Evolutionary conservation across 2,113 vertebrate genomes (phyloP), one percentile per base, ranked within the genome.

Genomic region (Holacanthus passer): DNA sequence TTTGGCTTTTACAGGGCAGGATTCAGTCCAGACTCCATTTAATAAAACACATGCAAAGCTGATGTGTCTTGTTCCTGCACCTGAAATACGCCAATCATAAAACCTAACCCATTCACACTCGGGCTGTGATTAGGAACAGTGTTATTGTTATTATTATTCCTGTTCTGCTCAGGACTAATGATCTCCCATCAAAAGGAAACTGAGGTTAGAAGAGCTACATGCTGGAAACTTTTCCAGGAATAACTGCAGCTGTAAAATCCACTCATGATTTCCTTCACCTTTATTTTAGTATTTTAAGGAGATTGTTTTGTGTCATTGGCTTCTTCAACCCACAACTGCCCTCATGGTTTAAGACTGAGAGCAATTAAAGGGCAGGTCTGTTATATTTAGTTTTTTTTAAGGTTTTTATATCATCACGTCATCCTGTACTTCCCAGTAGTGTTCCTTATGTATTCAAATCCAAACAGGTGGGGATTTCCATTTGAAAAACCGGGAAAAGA

Each of bases 1-100:
- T 91, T 88, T 91, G 68, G 74, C 68, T 82, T 92, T 93, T 87
- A 91, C 78, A 24, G 77, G 74, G 76, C 90, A 85, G 82, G 77
- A 76, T 73, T 90, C 73, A 64, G 86, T 87, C 85, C 87, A 90
- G 92, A 83, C 88, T 80, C 48, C 41, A 48, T 84, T 87, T 88
- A 80, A 80, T 90, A 83, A 88, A 91, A 91, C 22, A 79, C 79
- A 79, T 20, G 27, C 68, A 81, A 76, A 71, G 79, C 73, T 32
- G 24, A 73, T 77, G 63, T 87, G 56, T 86, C 63, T 63, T 70
- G n/a, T 87, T 67, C 69, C 52, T 84, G 85, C 64, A 74, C 72
- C 71, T 86, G 84, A 90, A 91, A 83, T 87, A 74, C 27, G 19
- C 53, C 45, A 59, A 73, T 88, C 71, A 87, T 81, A 80, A 83